phyloP scores from a whole-genome alignment of 2,888 invertebrate species.

The Caenorhabditis sulstoni region DNA sequence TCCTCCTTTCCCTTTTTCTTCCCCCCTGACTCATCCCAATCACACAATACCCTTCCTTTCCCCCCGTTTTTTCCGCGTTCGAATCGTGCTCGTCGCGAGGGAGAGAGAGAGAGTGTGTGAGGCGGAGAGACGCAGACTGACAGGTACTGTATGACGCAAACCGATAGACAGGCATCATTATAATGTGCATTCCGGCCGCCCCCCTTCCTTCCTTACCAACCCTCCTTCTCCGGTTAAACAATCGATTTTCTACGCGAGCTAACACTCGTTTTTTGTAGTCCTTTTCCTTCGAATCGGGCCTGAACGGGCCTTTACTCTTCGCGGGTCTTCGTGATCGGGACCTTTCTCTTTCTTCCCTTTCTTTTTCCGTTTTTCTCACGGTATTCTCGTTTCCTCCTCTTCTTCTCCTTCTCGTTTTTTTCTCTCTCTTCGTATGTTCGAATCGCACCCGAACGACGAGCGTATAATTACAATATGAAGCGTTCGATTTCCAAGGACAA shows the following conservation, averaged over 20 bases:
- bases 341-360: background rate
- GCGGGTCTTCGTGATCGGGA: too few relatives aligned
- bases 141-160: slow-evolving; percentile 54
- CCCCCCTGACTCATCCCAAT: slow-evolving; percentile 39
- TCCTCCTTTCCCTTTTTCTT: slow-evolving; percentile 17
- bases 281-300: background rate
- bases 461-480: slow-evolving; percentile 57
- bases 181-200: slow-evolving; percentile 39
- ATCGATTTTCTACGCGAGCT: background rate
- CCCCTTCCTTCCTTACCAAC: slow-evolving; percentile 1
- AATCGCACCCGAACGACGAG: slow-evolving; percentile 20
- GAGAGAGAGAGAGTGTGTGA: slow-evolving; percentile 29
- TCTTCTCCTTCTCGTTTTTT: background rate
- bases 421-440: slow-evolving; percentile 18
- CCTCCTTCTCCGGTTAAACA: background rate
- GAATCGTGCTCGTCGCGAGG: slow-evolving; percentile 19
- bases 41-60: slow-evolving; percentile 9
- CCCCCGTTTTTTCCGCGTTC: slow-evolving; percentile 11
- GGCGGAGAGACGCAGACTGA: slow-evolving; percentile 27
- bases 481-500: slow-evolving; percentile 37
- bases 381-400: slow-evolving; percentile 8
- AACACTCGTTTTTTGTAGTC: slow-evolving; percentile 3
- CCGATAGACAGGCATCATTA: slow-evolving; percentile 36
- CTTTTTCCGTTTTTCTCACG: slow-evolving; percentile 41
- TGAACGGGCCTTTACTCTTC: slow-evolving; percentile 13